These are phyloP conservation scores for Sinocyclocheilus anshuiensis DNA, from an alignment of 2,113 vertebrate species.

Conservation along the genomic window DNA sequence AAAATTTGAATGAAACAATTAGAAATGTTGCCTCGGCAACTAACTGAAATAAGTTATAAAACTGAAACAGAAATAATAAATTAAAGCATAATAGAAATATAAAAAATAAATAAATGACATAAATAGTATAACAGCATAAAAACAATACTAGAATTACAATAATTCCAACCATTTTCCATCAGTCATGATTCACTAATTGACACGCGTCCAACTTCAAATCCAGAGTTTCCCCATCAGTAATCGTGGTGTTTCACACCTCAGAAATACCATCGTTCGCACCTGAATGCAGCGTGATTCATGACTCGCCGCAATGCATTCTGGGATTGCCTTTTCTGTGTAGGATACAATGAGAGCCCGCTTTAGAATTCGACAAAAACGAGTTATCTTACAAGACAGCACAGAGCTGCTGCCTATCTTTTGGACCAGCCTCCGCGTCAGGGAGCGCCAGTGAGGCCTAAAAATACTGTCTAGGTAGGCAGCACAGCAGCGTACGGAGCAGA, in stretches of 20 bases:
- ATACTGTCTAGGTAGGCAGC: constrained; percentile 3
- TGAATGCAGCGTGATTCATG: neutral
- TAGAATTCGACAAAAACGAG: neutral
- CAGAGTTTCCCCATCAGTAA: neutral
- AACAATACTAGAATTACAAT: neutral
- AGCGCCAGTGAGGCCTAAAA: neutral
- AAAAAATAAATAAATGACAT: neutral
- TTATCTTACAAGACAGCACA: constrained; percentile 9
- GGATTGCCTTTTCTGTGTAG: neutral
- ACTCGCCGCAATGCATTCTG: neutral
- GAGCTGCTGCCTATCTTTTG: constrained; percentile 11
- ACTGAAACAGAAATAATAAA: neutral
- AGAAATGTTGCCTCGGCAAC: neutral
- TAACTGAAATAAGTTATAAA: neutral
- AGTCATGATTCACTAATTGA: neutral
- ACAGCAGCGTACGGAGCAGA: neutral
- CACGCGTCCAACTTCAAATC: neutral
- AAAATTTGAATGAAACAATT: neutral
- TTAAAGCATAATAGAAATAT: neutral
- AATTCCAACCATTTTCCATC: neutral
- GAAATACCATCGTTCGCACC: neutral
- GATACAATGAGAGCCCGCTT: neutral
- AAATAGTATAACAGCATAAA: neutral
- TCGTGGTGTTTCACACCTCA: neutral
- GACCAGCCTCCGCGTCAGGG: neutral